A percentile compares a stretch with the other conserved stretches of the same genome.
phyloP scores from a whole-genome alignment of 2,113 vertebrate species.

The Sapajus apella region DNA sequence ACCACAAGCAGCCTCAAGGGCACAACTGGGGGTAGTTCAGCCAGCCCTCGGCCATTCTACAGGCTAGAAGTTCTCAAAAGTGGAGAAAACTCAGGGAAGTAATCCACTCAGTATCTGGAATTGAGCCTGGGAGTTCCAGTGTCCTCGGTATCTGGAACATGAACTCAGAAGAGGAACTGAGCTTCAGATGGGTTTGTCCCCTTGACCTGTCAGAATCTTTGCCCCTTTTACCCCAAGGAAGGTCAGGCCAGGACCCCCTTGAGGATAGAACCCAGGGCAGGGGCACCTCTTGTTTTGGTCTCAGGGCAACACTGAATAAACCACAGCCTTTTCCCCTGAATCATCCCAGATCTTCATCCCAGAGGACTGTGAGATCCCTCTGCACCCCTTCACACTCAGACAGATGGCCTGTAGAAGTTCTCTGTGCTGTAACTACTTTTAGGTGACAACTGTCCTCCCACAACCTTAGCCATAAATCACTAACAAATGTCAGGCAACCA shows the following conservation, averaged over 20 bases:
- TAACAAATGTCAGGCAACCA: conserved; percentile 47
- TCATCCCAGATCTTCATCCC: neutral
- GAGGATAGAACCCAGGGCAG: neutral
- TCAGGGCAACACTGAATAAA: neutral
- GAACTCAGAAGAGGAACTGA: neutral
- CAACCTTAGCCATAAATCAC: conserved; percentile 32
- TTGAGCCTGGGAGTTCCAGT: neutral
- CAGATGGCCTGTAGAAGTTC: neutral
- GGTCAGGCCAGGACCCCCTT: neutral
- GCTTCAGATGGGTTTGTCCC: neutral
- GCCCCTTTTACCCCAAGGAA: neutral
- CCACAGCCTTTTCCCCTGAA: neutral
- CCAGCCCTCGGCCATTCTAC: neutral
- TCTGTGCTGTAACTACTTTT: neutral
- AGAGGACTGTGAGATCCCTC: neutral
- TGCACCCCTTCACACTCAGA: neutral
- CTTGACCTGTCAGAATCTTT: neutral
- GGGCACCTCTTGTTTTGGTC: neutral
- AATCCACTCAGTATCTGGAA: neutral
- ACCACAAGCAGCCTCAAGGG: neutral
- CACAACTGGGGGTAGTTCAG: neutral
- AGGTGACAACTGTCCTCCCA: neutral
- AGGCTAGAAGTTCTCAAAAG: neutral
- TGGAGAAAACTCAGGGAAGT: neutral
- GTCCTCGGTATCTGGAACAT: neutral